Evolutionary conservation across 1,140 invertebrate species (phyloP).

Genomic region (Drosophila navojoa): DNA sequence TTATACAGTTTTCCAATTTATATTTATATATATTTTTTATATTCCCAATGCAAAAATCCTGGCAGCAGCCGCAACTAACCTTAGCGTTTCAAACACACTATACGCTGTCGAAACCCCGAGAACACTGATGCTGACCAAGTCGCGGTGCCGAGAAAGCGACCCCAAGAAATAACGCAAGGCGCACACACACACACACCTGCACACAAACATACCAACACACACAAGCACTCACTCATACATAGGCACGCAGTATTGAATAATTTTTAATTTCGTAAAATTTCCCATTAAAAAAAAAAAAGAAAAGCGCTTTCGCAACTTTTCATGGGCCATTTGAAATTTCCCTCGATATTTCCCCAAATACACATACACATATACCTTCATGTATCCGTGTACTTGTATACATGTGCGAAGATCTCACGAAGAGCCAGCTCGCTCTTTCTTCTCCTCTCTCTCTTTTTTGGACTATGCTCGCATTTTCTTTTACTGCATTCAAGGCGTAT

Average conservation of each 20-base stretch:
- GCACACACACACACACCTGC: constrained; percentile 47
- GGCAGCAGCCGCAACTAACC: constrained; percentile 78
- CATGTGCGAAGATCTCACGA: not conserved
- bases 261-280: constrained; percentile 71
- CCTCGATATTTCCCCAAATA: constrained; percentile 59
- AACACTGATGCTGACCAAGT: constrained; percentile 83
- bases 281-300: constrained; percentile 70
- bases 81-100: constrained; percentile 84
- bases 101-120: constrained; percentile 84
- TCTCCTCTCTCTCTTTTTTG: constrained; percentile 19
- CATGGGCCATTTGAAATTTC: constrained; percentile 53
- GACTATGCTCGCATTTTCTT: constrained; percentile 18
- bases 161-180: constrained; percentile 64
- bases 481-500: constrained; percentile 51
- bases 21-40: constrained; percentile 8
- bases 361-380: not conserved
- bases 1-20: constrained; percentile 8
- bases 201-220: constrained; percentile 7
- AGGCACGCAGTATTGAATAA: constrained; percentile 68
- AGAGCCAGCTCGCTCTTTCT: constrained; percentile 15
- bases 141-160: constrained; percentile 73
- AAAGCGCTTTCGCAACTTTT: constrained; percentile 76
- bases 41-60: constrained; percentile 60
- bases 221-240: constrained; percentile 16
- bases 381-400: constrained; percentile 6